Evolutionary conservation across 2,797 vertebrate genomes (phyloP).

Genomic region (Esox lucius): DNA sequence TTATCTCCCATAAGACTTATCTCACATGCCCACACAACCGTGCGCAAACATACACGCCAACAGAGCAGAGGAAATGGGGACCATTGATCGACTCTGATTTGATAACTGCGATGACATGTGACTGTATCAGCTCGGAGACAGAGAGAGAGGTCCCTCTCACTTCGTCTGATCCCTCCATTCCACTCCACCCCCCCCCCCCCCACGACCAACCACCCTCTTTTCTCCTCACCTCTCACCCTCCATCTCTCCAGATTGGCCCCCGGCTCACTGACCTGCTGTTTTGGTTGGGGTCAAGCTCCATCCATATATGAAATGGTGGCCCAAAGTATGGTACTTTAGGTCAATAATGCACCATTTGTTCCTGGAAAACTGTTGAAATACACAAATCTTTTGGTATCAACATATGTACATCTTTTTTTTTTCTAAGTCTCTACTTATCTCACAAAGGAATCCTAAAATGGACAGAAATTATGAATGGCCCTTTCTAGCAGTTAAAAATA

Average conservation of each 20-base stretch:
- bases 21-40: background rate
- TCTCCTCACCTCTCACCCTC: background rate
- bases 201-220: conserved; percentile 14
- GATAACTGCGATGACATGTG: conserved; percentile 70
- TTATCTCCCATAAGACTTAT: too few species aligned
- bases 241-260: background rate
- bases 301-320: too few species aligned
- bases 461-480: too few species aligned
- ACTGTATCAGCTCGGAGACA: conserved; percentile 59
- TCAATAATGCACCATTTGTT: too few species aligned
- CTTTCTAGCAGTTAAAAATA: too few species aligned
- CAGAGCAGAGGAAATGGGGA: conserved; percentile 58
- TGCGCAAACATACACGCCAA: conserved; percentile 4
- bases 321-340: too few species aligned
- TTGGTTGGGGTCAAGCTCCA: conserved; percentile 38
- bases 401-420: too few species aligned
- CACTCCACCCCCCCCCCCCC: background rate
- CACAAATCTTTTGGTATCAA: too few species aligned
- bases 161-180: background rate
- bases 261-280: conserved; percentile 6
- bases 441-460: too few species aligned
- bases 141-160: conserved; percentile 37
- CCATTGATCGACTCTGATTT: conserved; percentile 62
- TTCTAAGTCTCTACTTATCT: too few species aligned
- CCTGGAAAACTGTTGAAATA: too few species aligned